phyloP scores from a whole-genome alignment of 1,140 invertebrate species.

The Drosophila mauritiana region DNA sequence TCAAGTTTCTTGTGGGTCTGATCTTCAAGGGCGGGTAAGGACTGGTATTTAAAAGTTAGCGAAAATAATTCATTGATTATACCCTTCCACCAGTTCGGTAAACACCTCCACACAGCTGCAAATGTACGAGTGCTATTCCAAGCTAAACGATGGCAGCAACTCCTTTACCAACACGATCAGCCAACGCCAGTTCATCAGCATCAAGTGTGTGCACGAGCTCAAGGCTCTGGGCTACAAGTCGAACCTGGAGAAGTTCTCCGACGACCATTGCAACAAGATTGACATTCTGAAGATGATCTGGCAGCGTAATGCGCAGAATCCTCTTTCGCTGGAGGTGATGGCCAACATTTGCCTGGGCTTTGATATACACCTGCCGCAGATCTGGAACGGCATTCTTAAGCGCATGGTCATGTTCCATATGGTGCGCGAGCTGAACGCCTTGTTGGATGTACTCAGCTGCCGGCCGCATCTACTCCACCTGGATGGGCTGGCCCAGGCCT shows the following conservation, averaged over 20 bases:
- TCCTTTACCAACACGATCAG: slow-evolving; percentile 69
- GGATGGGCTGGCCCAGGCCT: slow-evolving; percentile 70
- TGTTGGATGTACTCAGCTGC: slow-evolving; percentile 78
- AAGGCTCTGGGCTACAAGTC: slow-evolving; percentile 81
- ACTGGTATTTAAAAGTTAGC: neutral
- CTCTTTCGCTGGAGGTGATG: slow-evolving; percentile 75
- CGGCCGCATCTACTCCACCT: slow-evolving; percentile 64
- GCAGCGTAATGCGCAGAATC: slow-evolving; percentile 78
- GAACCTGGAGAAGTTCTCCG: slow-evolving; percentile 75
- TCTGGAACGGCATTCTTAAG: slow-evolving; percentile 83
- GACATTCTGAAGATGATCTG: slow-evolving; percentile 80
- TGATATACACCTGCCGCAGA: slow-evolving; percentile 75
- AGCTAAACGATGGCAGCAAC: slow-evolving; percentile 76
- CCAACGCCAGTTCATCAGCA: slow-evolving; percentile 77
- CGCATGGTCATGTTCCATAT: slow-evolving; percentile 82
- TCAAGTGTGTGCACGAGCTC: slow-evolving; percentile 80
- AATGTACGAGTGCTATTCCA: slow-evolving; percentile 81
- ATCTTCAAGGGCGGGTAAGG: slow-evolving; percentile 76
- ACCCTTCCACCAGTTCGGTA: slow-evolving; percentile 30
- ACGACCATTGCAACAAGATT: slow-evolving; percentile 74
- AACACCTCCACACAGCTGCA: slow-evolving; percentile 81
- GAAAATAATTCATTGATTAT: neutral
- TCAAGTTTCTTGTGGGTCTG: slow-evolving; percentile 67
- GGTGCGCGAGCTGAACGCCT: slow-evolving; percentile 69
- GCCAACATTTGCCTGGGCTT: slow-evolving; percentile 82